Base-by-base conservation (phyloP, 30 jellyfish, hydroid and myxozoan species). In the Chironex yamaguchii region DNA sequence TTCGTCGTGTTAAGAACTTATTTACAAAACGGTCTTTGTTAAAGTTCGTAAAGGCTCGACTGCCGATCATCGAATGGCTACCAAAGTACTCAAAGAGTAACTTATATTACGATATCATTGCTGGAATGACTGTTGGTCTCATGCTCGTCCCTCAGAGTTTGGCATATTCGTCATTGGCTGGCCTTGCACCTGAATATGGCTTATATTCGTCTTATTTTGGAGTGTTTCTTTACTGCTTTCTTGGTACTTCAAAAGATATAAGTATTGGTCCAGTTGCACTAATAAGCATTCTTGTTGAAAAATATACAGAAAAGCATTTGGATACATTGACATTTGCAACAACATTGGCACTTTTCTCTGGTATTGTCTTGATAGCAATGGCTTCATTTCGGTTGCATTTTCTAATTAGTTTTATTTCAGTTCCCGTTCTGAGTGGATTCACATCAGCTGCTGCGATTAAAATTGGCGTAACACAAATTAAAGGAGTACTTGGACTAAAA, bases 41-140 rank as follows among this genome's bases (percentile, higher is more conserved):
- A 6, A 85, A 85, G 34, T 63, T 85, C 42, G 71, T 74, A 9
- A 42, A 74, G 27, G 76, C 66, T 78, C 62, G 62, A 52, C 83
- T 76, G 27, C 96, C 96, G 66, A 77, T 87, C 1, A 76, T 81
- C 32, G 67, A 78, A 66, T 87, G 96, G 96, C 28, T 76, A 29
- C 96, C 84, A 66, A 76, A 32, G 6, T 87, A 79, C 76, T 58
- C 76, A 68, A 65, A 36, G 51, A 77, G 27, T 51, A 76, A 77
- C 62, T 71, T 76, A 1, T 76, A 87, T 20, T 76, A 67, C 30
- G 96, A 87, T 70, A 33, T 87, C 3, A 77, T 87, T 11, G 91
- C 96, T 29, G 96, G 96, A 1, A 76, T 87, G n/a, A 76, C 96
- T 21, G 96, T 87, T 67, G 96, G 96, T 27, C 42, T 87, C 71